Conservation (phyloP, 2,888 invertebrate species). For the Latrodectus elegans region DNA sequence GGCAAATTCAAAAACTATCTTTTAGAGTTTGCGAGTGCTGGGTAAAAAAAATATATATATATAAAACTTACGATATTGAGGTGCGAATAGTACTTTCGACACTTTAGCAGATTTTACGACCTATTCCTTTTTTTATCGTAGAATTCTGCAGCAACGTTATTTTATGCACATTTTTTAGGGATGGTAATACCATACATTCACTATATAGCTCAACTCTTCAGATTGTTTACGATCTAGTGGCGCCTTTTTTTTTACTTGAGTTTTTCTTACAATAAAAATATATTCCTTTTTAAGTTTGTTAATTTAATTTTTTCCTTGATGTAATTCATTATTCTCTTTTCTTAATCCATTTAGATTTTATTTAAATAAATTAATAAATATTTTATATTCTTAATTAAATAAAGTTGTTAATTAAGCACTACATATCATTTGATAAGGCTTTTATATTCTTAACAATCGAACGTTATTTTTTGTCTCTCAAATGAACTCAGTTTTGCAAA, state of each 20-base stretch:
- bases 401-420: too few relatives aligned
- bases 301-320: too few relatives aligned
- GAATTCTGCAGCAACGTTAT: constrained; percentile 48
- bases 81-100: constrained; percentile 64
- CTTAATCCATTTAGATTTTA: too few relatives aligned
- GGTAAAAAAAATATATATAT: constrained; percentile 28
- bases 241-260: background rate
- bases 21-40: background rate
- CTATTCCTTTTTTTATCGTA: constrained; percentile 55
- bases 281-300: too few relatives aligned
- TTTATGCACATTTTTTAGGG: constrained; percentile 65
- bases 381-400: too few relatives aligned
- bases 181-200: constrained; percentile 33
- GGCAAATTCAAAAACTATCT: constrained; percentile 65
- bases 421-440: too few relatives aligned
- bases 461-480: too few relatives aligned
- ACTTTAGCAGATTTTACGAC: constrained; percentile 66
- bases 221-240: constrained; percentile 31
- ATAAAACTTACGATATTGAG: constrained; percentile 66
- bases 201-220: constrained; percentile 22
- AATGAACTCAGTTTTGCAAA: too few relatives aligned
- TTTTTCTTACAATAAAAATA: background rate
- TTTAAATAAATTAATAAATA: too few relatives aligned
- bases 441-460: too few relatives aligned
- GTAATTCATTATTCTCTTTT: too few relatives aligned